Evolutionary conservation across 2,113 vertebrate genomes (phyloP).

Genomic region (Pangasianodon hypophthalmus): DNA sequence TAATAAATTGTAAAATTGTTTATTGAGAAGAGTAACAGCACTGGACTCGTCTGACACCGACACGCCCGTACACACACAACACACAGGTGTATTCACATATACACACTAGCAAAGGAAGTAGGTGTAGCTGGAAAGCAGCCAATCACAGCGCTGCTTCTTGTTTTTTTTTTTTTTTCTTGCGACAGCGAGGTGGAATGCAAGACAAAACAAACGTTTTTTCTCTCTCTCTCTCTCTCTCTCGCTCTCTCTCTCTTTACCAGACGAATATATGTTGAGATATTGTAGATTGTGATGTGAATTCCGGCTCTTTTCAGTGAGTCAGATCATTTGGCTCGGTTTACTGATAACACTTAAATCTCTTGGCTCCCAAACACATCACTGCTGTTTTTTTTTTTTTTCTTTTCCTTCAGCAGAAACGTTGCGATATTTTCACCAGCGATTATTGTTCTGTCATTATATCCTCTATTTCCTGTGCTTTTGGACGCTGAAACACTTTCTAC

Average conservation of each 20-base stretch:
- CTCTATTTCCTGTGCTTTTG: no score
- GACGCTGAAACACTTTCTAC: no score
- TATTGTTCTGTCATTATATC: no score
- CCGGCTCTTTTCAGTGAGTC: not conserved
- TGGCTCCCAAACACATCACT: not conserved
- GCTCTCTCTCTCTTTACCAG: not conserved
- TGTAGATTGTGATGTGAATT: not conserved
- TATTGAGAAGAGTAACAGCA: not conserved
- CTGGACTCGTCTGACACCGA: not conserved
- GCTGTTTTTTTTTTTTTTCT: no score
- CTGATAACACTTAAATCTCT: not conserved
- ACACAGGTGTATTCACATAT: conserved; percentile 13
- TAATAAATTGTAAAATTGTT: not conserved
- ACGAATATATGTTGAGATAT: not conserved
- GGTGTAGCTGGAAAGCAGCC: not conserved
- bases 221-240: not conserved
- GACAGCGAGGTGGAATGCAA: not conserved
- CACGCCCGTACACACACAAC: conserved; percentile 26
- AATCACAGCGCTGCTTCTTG: not conserved
- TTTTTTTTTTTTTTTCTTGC: not conserved
- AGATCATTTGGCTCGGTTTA: not conserved
- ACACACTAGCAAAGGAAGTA: not conserved
- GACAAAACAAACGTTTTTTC: not conserved
- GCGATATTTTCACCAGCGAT: no score
- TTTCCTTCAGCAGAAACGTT: no score